phyloP scores from a whole-genome alignment of 2,113 vertebrate species.

The Fulica atra region DNA sequence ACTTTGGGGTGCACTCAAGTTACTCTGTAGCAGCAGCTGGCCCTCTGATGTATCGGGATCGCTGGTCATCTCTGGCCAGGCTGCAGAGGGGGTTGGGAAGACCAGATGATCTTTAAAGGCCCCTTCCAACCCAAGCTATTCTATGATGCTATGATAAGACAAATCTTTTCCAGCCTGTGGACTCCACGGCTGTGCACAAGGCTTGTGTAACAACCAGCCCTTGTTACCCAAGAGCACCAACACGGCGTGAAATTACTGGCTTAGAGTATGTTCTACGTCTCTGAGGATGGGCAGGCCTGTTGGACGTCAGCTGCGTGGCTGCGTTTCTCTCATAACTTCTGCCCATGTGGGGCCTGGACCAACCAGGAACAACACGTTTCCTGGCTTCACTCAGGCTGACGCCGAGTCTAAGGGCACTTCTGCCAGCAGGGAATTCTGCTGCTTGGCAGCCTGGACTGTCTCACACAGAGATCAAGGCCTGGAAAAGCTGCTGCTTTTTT shows the following conservation, averaged over 20 bases:
- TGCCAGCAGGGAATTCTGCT: constrained; percentile 27
- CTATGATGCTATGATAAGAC: neutral
- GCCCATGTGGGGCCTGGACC: neutral
- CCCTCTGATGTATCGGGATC: neutral
- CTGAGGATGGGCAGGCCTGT: neutral
- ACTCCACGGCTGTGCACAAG: neutral
- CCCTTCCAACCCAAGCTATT: neutral
- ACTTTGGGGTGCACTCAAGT: neutral
- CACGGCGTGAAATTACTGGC: neutral
- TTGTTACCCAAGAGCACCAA: neutral
- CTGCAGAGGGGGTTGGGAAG: neutral
- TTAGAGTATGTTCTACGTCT: neutral
- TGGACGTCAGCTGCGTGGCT: neutral
- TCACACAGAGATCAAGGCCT: neutral
- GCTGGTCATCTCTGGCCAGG: neutral
- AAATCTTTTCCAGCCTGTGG: neutral
- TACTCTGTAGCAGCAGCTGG: neutral
- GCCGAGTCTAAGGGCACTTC: neutral
- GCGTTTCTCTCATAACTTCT: neutral
- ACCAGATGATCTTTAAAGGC: neutral
- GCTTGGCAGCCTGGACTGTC: neutral
- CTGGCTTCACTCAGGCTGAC: neutral
- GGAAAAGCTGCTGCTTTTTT: neutral
- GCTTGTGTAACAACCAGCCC: constrained; percentile 35
- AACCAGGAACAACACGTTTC: neutral